These are phyloP conservation scores for Argyrosomus japonicus DNA, from an alignment of 2,113 vertebrate species.

Conservation along the genomic window DNA sequence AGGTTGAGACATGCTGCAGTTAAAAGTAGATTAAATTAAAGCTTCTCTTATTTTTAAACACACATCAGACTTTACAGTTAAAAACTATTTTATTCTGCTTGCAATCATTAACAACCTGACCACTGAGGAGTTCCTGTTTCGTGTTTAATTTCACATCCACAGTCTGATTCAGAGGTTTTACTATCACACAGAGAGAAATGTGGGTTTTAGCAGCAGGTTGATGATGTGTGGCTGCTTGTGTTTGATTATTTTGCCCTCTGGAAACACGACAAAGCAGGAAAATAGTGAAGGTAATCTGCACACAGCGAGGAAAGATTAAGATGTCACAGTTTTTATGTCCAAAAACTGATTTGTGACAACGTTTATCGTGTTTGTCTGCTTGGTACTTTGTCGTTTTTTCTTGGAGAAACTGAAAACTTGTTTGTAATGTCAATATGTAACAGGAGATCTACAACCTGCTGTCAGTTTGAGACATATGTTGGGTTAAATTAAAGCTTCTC, in stretches of 20 bases:
- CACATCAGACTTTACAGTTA: too few species aligned
- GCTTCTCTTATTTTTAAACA: too few species aligned
- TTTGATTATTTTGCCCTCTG: background rate
- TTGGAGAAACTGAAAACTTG: background rate
- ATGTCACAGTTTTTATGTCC: slow-evolving; percentile 3
- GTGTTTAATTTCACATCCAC: background rate
- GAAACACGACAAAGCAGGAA: background rate
- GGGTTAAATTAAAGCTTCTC: too few species aligned
- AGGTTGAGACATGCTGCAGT: background rate
- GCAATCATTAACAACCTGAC: background rate
- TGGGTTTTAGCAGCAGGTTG: background rate
- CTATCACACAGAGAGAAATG: background rate
- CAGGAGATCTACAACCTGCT: background rate
- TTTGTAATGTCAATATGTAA: background rate
- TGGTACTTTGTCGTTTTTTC: background rate
- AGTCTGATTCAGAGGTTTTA: too few species aligned
- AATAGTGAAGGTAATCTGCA: slow-evolving; percentile 14
- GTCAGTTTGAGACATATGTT: background rate
- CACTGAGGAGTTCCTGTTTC: background rate
- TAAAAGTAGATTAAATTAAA: too few species aligned
- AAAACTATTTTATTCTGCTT: background rate
- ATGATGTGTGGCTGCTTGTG: background rate
- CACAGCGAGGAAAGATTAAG: slow-evolving; percentile 51
- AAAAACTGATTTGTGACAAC: background rate
- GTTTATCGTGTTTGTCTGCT: background rate